A percentile compares a stretch with the other conserved stretches of the same genome.
Evolutionary conservation across 2,888 invertebrate species (phyloP).

Genomic region (Lasioglossum marginatum): DNA sequence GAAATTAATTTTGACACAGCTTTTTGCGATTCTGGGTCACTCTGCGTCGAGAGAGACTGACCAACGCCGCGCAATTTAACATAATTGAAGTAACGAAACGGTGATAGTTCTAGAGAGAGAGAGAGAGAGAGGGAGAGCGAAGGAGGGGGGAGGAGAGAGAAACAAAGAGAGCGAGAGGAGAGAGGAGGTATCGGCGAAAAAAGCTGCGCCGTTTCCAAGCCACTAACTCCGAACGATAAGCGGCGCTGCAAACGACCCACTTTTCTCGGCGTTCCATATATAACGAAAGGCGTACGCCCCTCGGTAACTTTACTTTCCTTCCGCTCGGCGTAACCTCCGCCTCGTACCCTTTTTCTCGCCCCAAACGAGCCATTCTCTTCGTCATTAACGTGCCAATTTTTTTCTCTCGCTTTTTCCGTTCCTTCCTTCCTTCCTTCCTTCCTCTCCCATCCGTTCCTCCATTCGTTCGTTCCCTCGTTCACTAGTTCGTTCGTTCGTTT

Average conservation of each 20-base stretch:
- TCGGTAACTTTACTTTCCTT: conserved; percentile 54
- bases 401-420: conserved; percentile 12
- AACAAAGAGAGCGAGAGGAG: background rate
- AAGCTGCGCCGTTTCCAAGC: conserved; percentile 61
- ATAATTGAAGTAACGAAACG: conserved; percentile 68
- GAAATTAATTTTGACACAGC: background rate
- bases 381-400: conserved; percentile 53
- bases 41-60: background rate
- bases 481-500: background rate
- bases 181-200: conserved; percentile 16
- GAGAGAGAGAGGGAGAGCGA: background rate
- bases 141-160: background rate
- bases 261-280: conserved; percentile 61
- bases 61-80: conserved; percentile 45
- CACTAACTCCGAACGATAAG: conserved; percentile 65
- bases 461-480: too few species aligned
- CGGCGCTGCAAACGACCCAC: conserved; percentile 63
- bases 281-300: conserved; percentile 41
- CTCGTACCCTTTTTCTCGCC: conserved; percentile 31
- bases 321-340: conserved; percentile 46
- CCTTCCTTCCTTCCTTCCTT: conserved; percentile 28
- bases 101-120: background rate
- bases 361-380: conserved; percentile 48
- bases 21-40: background rate
- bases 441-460: conserved; percentile 14